Evolutionary conservation across 2,888 invertebrate species (phyloP).

Genomic region (Drosophila rubida): DNA sequence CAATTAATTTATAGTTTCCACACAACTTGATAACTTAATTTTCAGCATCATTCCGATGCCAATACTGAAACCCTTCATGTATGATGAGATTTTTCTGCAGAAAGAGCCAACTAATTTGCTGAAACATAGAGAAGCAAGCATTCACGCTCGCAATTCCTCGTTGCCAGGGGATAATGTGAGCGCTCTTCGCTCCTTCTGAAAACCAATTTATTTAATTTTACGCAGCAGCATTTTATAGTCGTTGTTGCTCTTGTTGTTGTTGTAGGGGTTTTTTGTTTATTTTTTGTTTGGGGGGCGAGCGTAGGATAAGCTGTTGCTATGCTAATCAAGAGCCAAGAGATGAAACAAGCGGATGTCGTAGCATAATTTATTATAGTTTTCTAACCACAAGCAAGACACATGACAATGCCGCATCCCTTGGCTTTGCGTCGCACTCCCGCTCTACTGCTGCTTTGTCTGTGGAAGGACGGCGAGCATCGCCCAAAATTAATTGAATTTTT

Average conservation of each 20-base stretch:
- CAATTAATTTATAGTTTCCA: constrained; percentile 62
- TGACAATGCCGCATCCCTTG: constrained; percentile 53
- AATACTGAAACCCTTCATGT: constrained; percentile 34
- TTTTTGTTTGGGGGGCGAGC: neutral
- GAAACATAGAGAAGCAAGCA: constrained; percentile 32
- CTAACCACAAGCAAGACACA: constrained; percentile 65
- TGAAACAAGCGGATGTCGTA: constrained; percentile 61
- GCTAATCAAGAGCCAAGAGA: constrained; percentile 52
- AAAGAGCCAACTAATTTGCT: constrained; percentile 44
- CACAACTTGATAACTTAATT: constrained; percentile 60
- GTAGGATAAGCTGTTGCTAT: constrained; percentile 29
- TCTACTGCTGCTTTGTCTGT: constrained; percentile 39
- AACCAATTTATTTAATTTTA: constrained; percentile 57
- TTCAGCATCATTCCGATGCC: constrained; percentile 48
- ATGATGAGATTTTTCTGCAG: constrained; percentile 35
- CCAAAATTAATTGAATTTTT: constrained; percentile 78
- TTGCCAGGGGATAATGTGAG: constrained; percentile 26
- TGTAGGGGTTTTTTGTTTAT: constrained; percentile 22
- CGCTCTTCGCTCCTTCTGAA: constrained; percentile 7
- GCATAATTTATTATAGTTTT: constrained; percentile 79
- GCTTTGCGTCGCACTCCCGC: neutral
- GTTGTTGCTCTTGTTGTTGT: constrained; percentile 5
- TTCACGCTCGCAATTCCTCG: neutral
- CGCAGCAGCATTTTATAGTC: constrained; percentile 10
- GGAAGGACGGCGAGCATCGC: constrained; percentile 32